Base-by-base conservation (phyloP, 2,113 vertebrate genomes). In the Gavialis gangeticus region DNA sequence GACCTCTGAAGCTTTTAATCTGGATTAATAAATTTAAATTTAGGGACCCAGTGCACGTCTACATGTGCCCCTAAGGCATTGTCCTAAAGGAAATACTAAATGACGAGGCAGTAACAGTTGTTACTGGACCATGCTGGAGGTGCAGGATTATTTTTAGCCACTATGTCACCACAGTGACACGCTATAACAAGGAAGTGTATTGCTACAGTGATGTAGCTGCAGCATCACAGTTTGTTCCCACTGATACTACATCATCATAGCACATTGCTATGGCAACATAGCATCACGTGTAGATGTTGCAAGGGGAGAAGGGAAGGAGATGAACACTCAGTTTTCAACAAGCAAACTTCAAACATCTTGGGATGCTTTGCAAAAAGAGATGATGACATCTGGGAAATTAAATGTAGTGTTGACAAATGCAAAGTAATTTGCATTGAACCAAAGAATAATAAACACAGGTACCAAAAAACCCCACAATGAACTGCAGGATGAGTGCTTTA, bases 1-100 rank as follows among this genome's bases (percentile, higher is more conserved):
- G 11, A 56, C n/a, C 46, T 79, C 5, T 55, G 25, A 4, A 83
- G 27, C 15, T 91, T 93, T 95, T 84, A 88, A 90, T 77, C 59
- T 89, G 81, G 56, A 79, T 84, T 87, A 78, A 89, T 92, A 84
- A 46, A 22, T 88, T 89, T 85, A 63, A 25, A 60, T 94, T 86
- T 86, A 56, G 12, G 25, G 11, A 15, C 19, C 19, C 55, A n/a
- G 28, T 19, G 21, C 66, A 46, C 8, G 46, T 46, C 46, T 46
- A 46, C 46, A 9, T 46, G 46, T 46, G 9, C 46, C 46, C 46
- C 46, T 46, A 46, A 9, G 46, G 46, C 46, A 46, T 46, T 7
- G 7, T 46, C 46, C 46, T 46, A 46, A 46, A 46, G 46, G 46
- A 46, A 46, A 9, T 46, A 46, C 46, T 46, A 46, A 46, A 46